A percentile compares a stretch with the other conserved stretches of the same genome.
phyloP scores from a whole-genome alignment of 2,797 vertebrate species.

The Sebastes aleutianus region DNA sequence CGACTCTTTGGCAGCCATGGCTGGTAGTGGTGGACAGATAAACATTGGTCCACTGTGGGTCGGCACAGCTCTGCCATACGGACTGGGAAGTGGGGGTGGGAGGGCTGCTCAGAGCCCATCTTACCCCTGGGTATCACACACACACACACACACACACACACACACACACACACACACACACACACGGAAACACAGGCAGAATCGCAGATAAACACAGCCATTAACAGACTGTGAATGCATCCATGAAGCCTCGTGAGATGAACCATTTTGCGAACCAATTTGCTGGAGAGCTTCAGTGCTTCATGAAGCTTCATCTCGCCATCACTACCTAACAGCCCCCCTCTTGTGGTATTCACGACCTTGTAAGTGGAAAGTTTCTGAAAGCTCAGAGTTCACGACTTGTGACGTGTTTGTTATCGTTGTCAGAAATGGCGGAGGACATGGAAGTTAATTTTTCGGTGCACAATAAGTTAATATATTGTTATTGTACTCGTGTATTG shows the following conservation, averaged over 20 bases:
- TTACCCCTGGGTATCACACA: neutral
- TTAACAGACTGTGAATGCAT: neutral
- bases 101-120: neutral
- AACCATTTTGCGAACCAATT: too few relatives aligned
- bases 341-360: too few relatives aligned
- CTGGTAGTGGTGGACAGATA: conserved; percentile 6
- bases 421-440: too few relatives aligned
- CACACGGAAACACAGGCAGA: neutral
- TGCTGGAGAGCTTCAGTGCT: too few relatives aligned
- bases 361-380: too few relatives aligned
- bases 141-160: neutral
- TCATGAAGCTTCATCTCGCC: too few relatives aligned
- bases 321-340: too few relatives aligned
- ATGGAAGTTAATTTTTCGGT: too few relatives aligned
- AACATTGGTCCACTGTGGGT: conserved; percentile 13
- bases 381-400: too few relatives aligned
- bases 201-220: neutral
- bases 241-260: neutral
- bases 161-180: neutral
- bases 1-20: conserved; percentile 18
- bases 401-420: too few relatives aligned
- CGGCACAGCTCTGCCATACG: neutral
- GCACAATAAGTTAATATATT: too few relatives aligned
- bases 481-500: too few relatives aligned
- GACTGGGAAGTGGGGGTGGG: neutral